phyloP scores from a whole-genome alignment of 2,797 vertebrate genomes.

The Aselliscus stoliczkanus region DNA sequence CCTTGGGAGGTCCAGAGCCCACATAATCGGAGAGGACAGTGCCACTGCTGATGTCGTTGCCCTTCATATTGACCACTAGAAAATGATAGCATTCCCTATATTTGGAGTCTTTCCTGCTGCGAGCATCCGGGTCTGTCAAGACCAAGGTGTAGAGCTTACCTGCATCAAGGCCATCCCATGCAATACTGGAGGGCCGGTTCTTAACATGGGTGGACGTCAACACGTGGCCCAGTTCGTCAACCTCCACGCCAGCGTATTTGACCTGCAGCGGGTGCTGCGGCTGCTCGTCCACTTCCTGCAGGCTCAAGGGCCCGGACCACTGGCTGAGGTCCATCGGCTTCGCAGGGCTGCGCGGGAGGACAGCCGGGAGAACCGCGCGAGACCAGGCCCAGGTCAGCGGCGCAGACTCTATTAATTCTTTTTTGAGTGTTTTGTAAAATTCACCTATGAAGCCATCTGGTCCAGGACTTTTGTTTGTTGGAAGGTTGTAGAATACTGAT shows the following conservation, averaged over 20 bases:
- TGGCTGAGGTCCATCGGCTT: constrained; percentile 89
- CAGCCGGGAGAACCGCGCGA: no score
- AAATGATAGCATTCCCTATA: constrained; percentile 99
- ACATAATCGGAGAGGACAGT: constrained; percentile 93
- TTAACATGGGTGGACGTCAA: constrained; percentile 95
- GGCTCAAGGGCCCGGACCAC: constrained; percentile 88
- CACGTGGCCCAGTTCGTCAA: constrained; percentile 92
- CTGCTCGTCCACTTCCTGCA: constrained; percentile 91
- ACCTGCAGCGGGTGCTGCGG: constrained; percentile 85
- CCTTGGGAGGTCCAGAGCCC: constrained; percentile 94
- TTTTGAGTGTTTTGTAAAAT: no score
- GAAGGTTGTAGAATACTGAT: no score
- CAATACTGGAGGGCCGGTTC: constrained; percentile 86
- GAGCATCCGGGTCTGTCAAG: constrained; percentile 94
- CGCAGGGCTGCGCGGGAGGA: neutral
- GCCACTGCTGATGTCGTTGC: constrained; percentile 89
- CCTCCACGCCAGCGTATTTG: constrained; percentile 85
- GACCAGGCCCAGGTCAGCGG: accelerated
- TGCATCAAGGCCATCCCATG: constrained; percentile 91
- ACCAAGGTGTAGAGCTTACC: constrained; percentile 92
- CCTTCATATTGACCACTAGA: constrained; percentile 96
- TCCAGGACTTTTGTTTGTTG: no score
- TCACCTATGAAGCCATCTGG: no score
- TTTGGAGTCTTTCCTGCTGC: constrained; percentile 91
- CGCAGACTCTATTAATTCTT: no score